A percentile compares a stretch with the other conserved stretches of the same genome.
Conservation (phyloP, 2,888 invertebrate genomes). For the Blomia tropicalis region DNA sequence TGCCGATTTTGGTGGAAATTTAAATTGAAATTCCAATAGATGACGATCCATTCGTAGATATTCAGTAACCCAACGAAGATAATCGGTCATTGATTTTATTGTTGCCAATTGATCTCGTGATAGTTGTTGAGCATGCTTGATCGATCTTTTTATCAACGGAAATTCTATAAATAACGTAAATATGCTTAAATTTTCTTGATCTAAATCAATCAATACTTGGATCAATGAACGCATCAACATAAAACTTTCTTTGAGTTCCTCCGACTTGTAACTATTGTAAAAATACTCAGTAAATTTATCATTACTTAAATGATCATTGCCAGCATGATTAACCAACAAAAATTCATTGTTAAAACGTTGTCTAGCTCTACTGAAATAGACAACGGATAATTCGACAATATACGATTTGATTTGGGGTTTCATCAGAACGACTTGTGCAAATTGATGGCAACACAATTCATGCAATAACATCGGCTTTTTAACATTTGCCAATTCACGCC, state of each 20-base stretch:
- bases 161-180: not conserved
- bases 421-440: not conserved
- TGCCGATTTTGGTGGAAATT: not conserved
- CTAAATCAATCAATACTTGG: not conserved
- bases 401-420: not conserved
- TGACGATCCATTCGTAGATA: not conserved
- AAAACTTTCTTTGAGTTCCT: not conserved
- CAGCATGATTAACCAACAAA: not conserved
- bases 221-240: not conserved
- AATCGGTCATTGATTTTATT: not conserved
- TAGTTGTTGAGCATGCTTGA: not conserved
- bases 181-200: not conserved
- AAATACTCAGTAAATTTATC: not conserved
- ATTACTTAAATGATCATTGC: too few species aligned
- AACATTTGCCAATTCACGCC: not conserved
- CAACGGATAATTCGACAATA: not conserved
- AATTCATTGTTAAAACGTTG: not conserved
- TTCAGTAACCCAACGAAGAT: not conserved
- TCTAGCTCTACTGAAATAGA: not conserved
- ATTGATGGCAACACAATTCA: not conserved
- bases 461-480: not conserved
- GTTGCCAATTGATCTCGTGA: not conserved
- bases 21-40: not conserved
- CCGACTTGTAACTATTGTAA: not conserved
- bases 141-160: not conserved